Conservation (phyloP, 1,140 invertebrate species). For the Eurosta solidaginis region DNA sequence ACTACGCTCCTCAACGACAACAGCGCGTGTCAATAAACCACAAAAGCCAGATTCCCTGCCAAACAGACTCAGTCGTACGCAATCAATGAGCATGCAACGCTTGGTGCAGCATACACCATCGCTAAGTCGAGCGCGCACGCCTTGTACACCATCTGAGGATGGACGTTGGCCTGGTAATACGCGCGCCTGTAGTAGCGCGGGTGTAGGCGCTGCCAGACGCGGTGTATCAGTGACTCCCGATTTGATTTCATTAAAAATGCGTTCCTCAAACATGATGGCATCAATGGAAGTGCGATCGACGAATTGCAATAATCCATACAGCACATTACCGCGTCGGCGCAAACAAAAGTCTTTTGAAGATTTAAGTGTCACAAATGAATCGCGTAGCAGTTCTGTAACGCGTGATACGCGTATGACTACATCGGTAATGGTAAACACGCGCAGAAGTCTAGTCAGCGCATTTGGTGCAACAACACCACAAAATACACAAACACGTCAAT, state of each 20-base stretch:
- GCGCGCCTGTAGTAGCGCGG: constrained; percentile 32
- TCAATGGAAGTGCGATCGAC: constrained; percentile 60
- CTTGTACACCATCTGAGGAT: constrained; percentile 71
- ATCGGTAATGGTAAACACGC: constrained; percentile 51
- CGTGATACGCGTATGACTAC: constrained; percentile 58
- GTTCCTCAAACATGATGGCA: constrained; percentile 49
- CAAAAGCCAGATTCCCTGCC: constrained; percentile 62
- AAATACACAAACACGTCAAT: constrained; percentile 28
- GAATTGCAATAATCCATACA: constrained; percentile 67
- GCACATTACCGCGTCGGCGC: constrained; percentile 74
- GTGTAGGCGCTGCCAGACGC: constrained; percentile 30
- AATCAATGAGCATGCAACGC: constrained; percentile 62
- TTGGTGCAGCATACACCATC: constrained; percentile 66
- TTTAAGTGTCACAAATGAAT: constrained; percentile 55
- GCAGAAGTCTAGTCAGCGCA: constrained; percentile 41
- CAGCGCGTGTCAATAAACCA: constrained; percentile 61
- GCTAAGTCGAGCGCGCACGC: constrained; percentile 64
- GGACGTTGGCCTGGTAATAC: constrained; percentile 68
- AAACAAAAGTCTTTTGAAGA: constrained; percentile 65
- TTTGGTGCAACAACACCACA: constrained; percentile 43
- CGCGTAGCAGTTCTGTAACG: constrained; percentile 60
- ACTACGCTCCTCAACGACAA: constrained; percentile 44
- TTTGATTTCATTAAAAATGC: constrained; percentile 51
- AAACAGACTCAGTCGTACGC: constrained; percentile 49
- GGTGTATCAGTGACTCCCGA: constrained; percentile 49